These are phyloP conservation scores for Drosophila rhopaloa DNA, from an alignment of 1,140 invertebrate species.

Conservation along the genomic window DNA sequence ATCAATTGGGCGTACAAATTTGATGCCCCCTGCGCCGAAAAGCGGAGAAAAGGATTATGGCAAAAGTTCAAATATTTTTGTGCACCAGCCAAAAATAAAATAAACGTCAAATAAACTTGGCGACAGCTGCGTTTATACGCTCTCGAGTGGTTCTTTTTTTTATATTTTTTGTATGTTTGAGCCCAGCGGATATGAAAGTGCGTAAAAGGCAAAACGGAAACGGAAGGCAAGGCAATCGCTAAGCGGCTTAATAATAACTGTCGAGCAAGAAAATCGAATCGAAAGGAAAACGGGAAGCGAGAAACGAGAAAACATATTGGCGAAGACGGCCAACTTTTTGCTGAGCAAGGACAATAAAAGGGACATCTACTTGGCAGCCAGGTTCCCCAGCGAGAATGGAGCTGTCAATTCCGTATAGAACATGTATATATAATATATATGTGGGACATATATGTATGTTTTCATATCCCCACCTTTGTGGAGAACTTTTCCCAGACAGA, in stretches of 20 bases:
- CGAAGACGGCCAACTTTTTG: slow-evolving; percentile 40
- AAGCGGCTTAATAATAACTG: slow-evolving; percentile 72
- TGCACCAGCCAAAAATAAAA: slow-evolving; percentile 57
- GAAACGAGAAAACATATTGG: slow-evolving; percentile 55
- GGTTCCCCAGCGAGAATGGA: slow-evolving; percentile 21
- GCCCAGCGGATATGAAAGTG: slow-evolving; percentile 58
- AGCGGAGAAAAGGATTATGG: slow-evolving; percentile 58
- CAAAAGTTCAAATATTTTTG: slow-evolving; percentile 64
- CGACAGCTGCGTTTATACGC: slow-evolving; percentile 31
- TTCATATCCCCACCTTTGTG: not conserved
- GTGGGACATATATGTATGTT: not conserved
- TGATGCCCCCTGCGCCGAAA: slow-evolving; percentile 3
- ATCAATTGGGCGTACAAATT: slow-evolving; percentile 58
- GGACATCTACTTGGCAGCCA: slow-evolving; percentile 8
- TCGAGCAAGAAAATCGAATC: slow-evolving; percentile 41
- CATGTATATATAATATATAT: not conserved
- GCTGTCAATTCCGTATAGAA: slow-evolving; percentile 31
- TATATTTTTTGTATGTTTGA: slow-evolving; percentile 2
- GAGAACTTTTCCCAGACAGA: slow-evolving; percentile 21
- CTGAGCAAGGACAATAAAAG: slow-evolving; percentile 45
- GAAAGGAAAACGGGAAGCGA: slow-evolving; percentile 6
- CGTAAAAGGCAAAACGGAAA: slow-evolving; percentile 53
- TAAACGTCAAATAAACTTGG: slow-evolving; percentile 73
- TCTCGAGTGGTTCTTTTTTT: slow-evolving; percentile 2
- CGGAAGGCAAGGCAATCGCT: slow-evolving; percentile 41